phyloP scores from a whole-genome alignment of 2,113 vertebrate species.

The Hoplias malabaricus region DNA sequence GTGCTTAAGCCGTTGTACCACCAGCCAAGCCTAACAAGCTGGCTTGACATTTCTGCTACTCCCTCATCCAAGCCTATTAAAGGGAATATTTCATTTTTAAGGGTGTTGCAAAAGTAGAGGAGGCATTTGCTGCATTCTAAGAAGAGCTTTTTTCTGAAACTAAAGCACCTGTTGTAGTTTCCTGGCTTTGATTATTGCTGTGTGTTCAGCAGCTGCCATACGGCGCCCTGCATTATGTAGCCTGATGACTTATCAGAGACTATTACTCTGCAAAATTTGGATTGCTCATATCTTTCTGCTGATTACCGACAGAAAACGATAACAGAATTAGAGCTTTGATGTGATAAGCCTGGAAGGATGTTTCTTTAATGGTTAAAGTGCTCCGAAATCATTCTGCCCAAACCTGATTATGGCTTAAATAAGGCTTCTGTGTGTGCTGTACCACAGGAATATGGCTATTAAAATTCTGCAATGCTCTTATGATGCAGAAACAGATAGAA shows the following conservation, averaged over 20 bases:
- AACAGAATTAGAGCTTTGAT: not conserved
- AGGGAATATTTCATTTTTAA: not conserved
- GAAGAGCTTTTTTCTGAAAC: not conserved
- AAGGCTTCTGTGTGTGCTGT: not conserved
- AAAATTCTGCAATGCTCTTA: not conserved
- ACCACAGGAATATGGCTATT: not conserved
- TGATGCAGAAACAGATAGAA: constrained; percentile 20
- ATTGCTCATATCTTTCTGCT: not conserved
- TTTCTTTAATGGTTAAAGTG: not conserved
- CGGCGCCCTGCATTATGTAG: not conserved
- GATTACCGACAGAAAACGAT: not conserved
- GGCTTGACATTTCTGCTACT: no score
- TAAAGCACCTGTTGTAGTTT: not conserved
- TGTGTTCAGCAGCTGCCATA: not conserved
- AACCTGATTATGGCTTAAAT: constrained; percentile 10
- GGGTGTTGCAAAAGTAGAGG: not conserved
- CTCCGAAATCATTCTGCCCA: not conserved
- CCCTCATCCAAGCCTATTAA: not conserved
- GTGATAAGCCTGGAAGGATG: not conserved
- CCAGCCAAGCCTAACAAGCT: no score
- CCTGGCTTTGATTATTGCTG: not conserved
- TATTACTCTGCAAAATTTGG: constrained; percentile 1
- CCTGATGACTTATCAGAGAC: not conserved
- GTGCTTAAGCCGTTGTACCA: no score
- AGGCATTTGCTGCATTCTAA: not conserved